These are phyloP conservation scores for Panopea generosa DNA, from an alignment of 2,888 invertebrate species.

Conservation along the genomic window DNA sequence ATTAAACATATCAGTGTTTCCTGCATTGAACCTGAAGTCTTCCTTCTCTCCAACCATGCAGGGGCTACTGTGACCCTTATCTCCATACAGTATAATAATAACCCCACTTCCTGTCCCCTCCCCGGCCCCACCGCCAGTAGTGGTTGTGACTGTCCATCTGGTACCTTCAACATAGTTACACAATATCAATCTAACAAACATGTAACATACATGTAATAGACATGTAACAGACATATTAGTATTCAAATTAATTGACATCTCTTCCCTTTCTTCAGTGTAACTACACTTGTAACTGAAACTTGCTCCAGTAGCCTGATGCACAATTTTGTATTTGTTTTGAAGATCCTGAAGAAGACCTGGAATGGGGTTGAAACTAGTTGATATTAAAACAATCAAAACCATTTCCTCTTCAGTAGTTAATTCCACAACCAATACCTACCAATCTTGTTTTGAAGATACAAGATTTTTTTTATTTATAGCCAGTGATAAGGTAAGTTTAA, in stretches of 20 bases:
- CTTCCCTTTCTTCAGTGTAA: no score
- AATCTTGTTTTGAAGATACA: no score
- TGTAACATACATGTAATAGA: background rate
- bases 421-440: no score
- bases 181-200: background rate
- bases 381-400: no score
- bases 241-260: background rate
- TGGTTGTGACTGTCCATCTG: constrained; percentile 67
- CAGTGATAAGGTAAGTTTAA: no score
- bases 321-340: no score
- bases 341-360: no score
- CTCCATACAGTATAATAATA: constrained; percentile 71
- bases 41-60: constrained; percentile 63
- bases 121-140: constrained; percentile 65
- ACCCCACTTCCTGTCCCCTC: constrained; percentile 65
- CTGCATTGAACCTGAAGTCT: constrained; percentile 60
- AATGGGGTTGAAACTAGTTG: no score
- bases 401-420: no score
- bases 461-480: no score
- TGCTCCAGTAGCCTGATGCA: no score
- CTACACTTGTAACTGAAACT: no score
- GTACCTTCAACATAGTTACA: constrained; percentile 47
- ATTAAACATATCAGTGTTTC: constrained; percentile 66
- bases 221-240: background rate
- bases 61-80: constrained; percentile 65